Conservation (phyloP, 2,797 vertebrate species). For the Euthynnus affinis region DNA sequence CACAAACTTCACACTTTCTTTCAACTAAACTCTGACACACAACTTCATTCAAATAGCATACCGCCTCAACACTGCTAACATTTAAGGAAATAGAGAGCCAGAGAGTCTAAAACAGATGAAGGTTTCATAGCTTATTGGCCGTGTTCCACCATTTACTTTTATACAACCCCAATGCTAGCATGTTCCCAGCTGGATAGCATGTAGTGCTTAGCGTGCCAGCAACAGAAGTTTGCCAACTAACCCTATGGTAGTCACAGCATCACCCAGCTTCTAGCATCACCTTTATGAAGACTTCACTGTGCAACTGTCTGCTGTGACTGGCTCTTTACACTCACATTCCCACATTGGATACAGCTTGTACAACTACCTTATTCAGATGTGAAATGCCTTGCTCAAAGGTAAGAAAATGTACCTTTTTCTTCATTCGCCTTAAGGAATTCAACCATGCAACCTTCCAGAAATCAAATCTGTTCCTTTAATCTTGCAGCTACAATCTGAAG, state of each 20-base stretch:
- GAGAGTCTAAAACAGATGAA: background rate
- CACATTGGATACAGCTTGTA: too few relatives aligned
- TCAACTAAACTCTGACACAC: too few relatives aligned
- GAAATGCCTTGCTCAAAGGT: background rate
- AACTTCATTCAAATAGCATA: too few relatives aligned
- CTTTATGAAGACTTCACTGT: background rate
- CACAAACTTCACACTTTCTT: too few relatives aligned
- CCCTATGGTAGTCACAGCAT: background rate
- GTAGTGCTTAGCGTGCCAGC: background rate
- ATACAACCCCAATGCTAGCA: background rate
- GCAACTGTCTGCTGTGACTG: too few relatives aligned
- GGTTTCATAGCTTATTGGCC: background rate
- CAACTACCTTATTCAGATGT: background rate
- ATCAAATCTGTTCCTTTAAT: constrained; percentile 20
- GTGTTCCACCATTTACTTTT: background rate
- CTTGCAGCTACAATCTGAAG: background rate
- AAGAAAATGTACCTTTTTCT: background rate
- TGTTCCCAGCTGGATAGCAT: background rate
- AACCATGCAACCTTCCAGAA: background rate
- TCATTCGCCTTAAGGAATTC: background rate
- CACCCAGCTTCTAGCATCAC: background rate
- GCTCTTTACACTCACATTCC: background rate
- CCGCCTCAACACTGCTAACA: too few relatives aligned
- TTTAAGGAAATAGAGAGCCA: too few relatives aligned
- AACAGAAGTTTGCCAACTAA: background rate